Percentiles rank a stretch among this genome's conserved stretches.
phyloP scores from a whole-genome alignment of 37 sponge, comb jelly and placozoan species.

The Beroe forskalii region DNA sequence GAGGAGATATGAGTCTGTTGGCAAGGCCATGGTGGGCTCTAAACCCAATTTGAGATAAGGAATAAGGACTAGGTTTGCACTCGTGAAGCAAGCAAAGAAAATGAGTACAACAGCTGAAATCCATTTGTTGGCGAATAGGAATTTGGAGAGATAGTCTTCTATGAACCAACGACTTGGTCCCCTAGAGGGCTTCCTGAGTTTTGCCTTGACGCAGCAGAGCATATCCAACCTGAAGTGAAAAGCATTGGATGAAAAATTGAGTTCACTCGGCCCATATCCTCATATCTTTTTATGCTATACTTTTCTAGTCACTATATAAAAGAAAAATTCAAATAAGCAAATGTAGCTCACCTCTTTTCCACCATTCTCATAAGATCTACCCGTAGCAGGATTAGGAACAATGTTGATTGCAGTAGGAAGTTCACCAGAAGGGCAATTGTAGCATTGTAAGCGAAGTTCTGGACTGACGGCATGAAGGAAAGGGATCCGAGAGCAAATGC shows the following conservation, averaged over 20 bases:
- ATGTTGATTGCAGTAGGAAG: constrained; percentile 5
- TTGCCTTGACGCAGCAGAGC: constrained; percentile 11
- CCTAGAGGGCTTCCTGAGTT: neutral
- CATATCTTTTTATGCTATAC: too few species aligned
- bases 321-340: too few species aligned
- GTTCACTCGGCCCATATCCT: too few species aligned
- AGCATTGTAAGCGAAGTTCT: constrained; percentile 64
- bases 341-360: neutral
- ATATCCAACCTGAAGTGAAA: constrained; percentile 51
- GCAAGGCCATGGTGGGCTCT: constrained; percentile 55
- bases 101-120: constrained; percentile 16
- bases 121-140: constrained; percentile 37
- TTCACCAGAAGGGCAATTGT: constrained; percentile 41
- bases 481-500: constrained; percentile 57
- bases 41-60: constrained; percentile 33
- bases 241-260: too few species aligned
- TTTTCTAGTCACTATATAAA: too few species aligned
- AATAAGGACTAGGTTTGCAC: neutral
- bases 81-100: constrained; percentile 48
- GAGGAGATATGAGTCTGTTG: constrained; percentile 15
- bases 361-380: constrained; percentile 7
- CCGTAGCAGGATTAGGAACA: constrained; percentile 20
- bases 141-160: constrained; percentile 7
- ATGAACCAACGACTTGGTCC: constrained; percentile 34
- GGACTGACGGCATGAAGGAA: constrained; percentile 65